Base-by-base conservation (phyloP, 2,797 vertebrate genomes). In the Molossus alvarezi region DNA sequence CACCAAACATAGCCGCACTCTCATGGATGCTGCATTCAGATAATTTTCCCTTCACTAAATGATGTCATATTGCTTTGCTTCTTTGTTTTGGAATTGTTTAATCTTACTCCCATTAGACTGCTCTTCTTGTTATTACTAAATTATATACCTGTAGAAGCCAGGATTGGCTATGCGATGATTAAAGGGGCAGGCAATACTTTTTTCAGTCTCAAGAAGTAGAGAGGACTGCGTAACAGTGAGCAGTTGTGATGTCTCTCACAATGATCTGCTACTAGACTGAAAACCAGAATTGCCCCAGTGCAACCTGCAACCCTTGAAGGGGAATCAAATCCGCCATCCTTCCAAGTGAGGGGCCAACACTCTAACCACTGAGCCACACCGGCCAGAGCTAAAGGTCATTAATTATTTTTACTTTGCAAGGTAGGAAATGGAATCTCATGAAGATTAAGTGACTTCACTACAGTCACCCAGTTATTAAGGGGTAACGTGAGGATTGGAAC, bases 401-500 rank as follows among this genome's bases (percentile, higher is more conserved):
- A 27, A 48, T 88, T 94, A 55, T 79, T 91, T 95, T 82, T 12
- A 77, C 13, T 48, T 91, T 76, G 11, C 6, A 85, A 41, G 82
- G 20, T 23, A 86, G 29, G 17, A 86, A 55, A 67, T 55, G 82
- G 51, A 85, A 51, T 88, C 8, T 83, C 53, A 48, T n/a, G 23
- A 29, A 73, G 14, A 84, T 57, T 57, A 81, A n/a, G 13, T 89
- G 53, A 64, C 29, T 84, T 84, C 9, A 58, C 29, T 73, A 45
- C n/a, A 10, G 76, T 80, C 21, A 45, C 9, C 27, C 15, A 29
- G 53, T 53, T 92, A 51, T n/a, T 53, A 92, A 73, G 25, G 20
- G 3, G 20, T 41, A 90, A 76, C 20, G 1, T 3, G 37, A 37
- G 94, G 15, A 80, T 85, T 18, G 81, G 48, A 93, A 76, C 25